phyloP scores from a whole-genome alignment of 2,888 invertebrate species.

The Rhyacophila evoluta region DNA sequence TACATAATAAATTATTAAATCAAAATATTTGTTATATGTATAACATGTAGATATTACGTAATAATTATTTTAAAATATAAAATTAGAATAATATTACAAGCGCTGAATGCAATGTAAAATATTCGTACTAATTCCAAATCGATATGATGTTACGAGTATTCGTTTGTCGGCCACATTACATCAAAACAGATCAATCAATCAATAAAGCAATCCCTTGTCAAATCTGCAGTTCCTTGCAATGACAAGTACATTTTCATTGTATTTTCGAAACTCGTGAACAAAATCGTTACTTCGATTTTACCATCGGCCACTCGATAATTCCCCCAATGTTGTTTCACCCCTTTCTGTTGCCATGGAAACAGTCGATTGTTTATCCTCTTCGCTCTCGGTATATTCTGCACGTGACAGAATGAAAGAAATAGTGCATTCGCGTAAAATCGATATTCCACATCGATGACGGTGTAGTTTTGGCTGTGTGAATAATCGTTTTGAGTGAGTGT shows the following conservation, averaged over 20 bases:
- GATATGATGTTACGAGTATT: too few relatives aligned
- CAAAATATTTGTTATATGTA: too few relatives aligned
- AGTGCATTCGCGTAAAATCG: conserved; percentile 63
- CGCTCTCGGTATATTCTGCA: conserved; percentile 50
- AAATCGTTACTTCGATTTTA: conserved; percentile 24
- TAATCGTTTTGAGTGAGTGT: neutral
- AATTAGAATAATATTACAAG: too few relatives aligned
- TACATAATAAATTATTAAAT: too few relatives aligned
- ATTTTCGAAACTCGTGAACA: neutral
- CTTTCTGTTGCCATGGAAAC: conserved; percentile 47
- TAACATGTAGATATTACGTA: too few relatives aligned
- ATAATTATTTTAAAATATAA: too few relatives aligned
- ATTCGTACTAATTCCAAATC: too few relatives aligned
- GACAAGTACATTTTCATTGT: conserved; percentile 16
- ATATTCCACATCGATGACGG: conserved; percentile 70
- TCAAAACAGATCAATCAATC: conserved; percentile 9
- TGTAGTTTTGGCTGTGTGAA: neutral
- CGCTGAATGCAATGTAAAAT: too few relatives aligned
- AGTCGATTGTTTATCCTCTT: conserved; percentile 57
- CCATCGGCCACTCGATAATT: conserved; percentile 24
- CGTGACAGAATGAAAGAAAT: conserved; percentile 58
- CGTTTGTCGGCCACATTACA: neutral
- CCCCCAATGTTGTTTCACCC: conserved; percentile 34
- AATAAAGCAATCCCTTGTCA: neutral
- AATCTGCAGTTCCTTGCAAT: neutral